Conservation (phyloP, 2,888 invertebrate genomes). For the Allacma fusca region DNA sequence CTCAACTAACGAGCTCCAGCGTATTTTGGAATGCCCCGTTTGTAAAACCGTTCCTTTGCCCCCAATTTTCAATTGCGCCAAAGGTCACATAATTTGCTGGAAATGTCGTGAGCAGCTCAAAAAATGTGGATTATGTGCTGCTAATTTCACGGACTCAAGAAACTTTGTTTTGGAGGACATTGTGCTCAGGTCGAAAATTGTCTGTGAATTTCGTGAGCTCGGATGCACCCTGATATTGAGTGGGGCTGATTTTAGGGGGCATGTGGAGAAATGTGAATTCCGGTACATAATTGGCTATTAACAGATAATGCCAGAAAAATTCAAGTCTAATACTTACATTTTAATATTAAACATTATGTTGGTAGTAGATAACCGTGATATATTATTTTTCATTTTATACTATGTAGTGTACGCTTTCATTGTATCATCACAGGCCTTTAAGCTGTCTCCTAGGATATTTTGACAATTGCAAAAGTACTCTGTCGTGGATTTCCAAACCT, state of each 20-base stretch:
- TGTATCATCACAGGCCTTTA: no score
- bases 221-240: neutral
- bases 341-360: no score
- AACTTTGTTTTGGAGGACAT: neutral
- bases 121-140: neutral
- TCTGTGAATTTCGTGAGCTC: neutral
- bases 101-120: neutral
- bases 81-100: slow-evolving; percentile 7
- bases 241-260: neutral
- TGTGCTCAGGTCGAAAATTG: neutral
- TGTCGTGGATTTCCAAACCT: neutral
- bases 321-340: no score
- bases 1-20: neutral
- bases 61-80: neutral
- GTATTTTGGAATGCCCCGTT: slow-evolving; percentile 12
- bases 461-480: neutral
- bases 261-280: no score
- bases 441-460: neutral
- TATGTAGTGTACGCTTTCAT: no score
- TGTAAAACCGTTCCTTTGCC: neutral
- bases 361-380: no score
- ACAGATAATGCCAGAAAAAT: no score
- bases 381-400: no score
- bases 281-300: no score
- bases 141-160: neutral